A percentile compares a stretch with the other conserved stretches of the same genome.
Evolutionary conservation across 2,113 vertebrate genomes (phyloP).

Genomic region (Mungos mungo): DNA sequence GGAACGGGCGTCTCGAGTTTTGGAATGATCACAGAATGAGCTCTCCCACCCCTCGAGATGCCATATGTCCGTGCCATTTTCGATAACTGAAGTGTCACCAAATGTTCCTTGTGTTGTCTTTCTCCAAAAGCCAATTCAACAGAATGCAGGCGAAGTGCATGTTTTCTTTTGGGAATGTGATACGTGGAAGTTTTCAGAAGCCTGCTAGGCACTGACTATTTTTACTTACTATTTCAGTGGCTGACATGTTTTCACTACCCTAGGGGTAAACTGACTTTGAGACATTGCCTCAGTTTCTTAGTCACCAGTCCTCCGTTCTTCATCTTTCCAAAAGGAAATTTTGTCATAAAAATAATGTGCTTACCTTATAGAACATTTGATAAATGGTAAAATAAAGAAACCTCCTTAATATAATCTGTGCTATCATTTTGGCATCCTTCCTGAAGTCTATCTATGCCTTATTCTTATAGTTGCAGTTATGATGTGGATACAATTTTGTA

Average conservation of each 20-base stretch:
- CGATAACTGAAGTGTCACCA: slow-evolving; percentile 68
- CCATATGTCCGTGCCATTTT: slow-evolving; percentile 67
- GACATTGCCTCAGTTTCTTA: background rate
- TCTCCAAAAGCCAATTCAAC: slow-evolving; percentile 55
- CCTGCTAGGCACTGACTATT: background rate
- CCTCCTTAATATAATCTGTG: background rate
- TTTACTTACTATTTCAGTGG: background rate
- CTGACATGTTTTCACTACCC: background rate
- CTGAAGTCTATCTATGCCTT: background rate
- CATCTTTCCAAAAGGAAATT: background rate
- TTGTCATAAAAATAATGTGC: background rate
- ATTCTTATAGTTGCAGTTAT: slow-evolving; percentile 3
- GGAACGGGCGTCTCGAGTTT: background rate
- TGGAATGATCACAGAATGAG: slow-evolving; percentile 36
- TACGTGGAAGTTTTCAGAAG: background rate
- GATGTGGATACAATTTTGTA: background rate
- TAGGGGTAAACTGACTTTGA: background rate
- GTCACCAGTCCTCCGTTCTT: background rate
- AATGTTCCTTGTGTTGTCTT: slow-evolving; percentile 69
- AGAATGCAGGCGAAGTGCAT: slow-evolving; percentile 20
- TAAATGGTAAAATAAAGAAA: background rate
- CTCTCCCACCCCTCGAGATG: slow-evolving; percentile 38
- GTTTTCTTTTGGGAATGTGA: slow-evolving; percentile 7
- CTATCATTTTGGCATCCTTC: slow-evolving; percentile 27
- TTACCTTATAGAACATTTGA: background rate